Evolutionary conservation across 2,888 invertebrate species (phyloP), one percentile per base, ranked within the genome.

Genomic region (Auanema sp.): DNA sequence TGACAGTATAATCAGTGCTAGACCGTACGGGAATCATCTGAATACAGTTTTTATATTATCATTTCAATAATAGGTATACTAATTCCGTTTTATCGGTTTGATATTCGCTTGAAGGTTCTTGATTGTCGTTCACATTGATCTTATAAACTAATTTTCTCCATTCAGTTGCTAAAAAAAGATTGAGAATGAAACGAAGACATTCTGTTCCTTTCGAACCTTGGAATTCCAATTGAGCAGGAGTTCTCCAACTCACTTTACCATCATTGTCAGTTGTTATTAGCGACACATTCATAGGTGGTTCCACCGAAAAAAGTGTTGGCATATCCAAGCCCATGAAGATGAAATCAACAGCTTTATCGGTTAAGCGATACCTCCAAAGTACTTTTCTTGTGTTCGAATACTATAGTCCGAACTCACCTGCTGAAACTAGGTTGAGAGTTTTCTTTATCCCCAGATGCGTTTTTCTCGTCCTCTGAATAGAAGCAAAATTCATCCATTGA

Each of bases 221-320:
- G 51, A 76, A 78, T 0, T 75, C 72, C n/a, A 77, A 56, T n/a
- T 70, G 59, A 3, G 11, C 49, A 0, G 71, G 69, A 10, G 70
- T 68, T 47, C 49, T 57, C 79, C 79, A 79, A 10, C 75, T 70
- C 10, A 79, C 64, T 53, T 66, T 59, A 2, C 64, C 78, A 11
- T 66, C 47, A 11, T 58, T 65, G 49, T 75, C 77, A 18, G 66
- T 66, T 21, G 75, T 57, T 16, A 76, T 42, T 8, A 79, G 54
- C 10, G 75, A 67, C 12, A 79, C 54, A 8, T 25, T 42, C 11
- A 23, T 42, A 40, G 53, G 43, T 14, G 61, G 49, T 10, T 44
- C 16, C 12, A 62, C 8, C n/a, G 60, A 54, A 24, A 43, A 40
- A 1, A 54, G 18, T 10, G n/a, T 18, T 21, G 60, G 40, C 4